A percentile compares a stretch with the other conserved stretches of the same genome.
Conservation (phyloP, 1,140 invertebrate genomes). For the Caenorhabditis elegans region DNA sequence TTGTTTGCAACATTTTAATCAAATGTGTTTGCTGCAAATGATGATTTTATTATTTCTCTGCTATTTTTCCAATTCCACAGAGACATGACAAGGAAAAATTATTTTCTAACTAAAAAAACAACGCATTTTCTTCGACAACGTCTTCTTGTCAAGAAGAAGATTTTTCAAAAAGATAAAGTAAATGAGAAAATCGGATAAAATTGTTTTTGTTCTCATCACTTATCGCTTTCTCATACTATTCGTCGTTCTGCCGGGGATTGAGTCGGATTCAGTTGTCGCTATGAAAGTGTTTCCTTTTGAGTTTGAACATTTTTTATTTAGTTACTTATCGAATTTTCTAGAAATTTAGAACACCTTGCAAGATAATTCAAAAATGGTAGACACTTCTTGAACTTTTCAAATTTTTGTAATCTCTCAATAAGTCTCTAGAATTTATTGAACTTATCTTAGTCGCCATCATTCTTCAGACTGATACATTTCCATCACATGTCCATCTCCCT, state of each 20-base stretch:
- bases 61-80: not conserved
- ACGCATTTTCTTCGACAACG: not conserved
- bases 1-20: not conserved
- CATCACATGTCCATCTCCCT: not conserved
- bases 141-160: not conserved
- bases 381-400: too few species aligned
- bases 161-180: not conserved
- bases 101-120: not conserved
- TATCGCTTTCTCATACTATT: not conserved
- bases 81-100: not conserved
- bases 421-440: too few species aligned
- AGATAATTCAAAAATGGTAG: too few species aligned
- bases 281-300: too few species aligned
- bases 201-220: conserved; percentile 12
- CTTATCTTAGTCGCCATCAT: not conserved
- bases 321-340: too few species aligned
- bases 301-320: too few species aligned
- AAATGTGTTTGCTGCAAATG: not conserved
- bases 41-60: not conserved
- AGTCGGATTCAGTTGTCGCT: too few species aligned
- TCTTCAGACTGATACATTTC: not conserved
- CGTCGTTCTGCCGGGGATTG: not conserved
- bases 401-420: too few species aligned
- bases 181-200: not conserved
- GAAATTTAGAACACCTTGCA: too few species aligned